Evolutionary conservation across 2,888 invertebrate genomes (phyloP).

Genomic region (Amitus sp.): DNA sequence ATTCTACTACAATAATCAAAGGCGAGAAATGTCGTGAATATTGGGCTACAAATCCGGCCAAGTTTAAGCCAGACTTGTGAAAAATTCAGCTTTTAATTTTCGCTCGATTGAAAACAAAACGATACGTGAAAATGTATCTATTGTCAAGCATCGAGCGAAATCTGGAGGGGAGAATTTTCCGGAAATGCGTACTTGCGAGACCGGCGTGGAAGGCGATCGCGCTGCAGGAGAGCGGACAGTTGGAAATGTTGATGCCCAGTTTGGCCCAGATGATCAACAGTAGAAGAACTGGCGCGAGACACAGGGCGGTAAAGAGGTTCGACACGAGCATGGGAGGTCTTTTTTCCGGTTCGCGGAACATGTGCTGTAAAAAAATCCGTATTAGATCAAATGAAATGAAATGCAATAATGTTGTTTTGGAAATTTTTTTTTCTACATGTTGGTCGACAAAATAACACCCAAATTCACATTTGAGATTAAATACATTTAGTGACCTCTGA

Average conservation of each 20-base stretch:
- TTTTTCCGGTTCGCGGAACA: slow-evolving; percentile 92
- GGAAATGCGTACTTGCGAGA: slow-evolving; percentile 72
- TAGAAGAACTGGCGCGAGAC: slow-evolving; percentile 83
- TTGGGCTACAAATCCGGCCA: slow-evolving; percentile 57
- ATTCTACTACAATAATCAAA: not conserved
- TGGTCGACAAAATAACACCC: slow-evolving; percentile 8
- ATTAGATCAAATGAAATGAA: slow-evolving; percentile 3
- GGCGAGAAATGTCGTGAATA: slow-evolving; percentile 51
- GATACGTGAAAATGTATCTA: slow-evolving; percentile 30
- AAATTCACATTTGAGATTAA: slow-evolving; percentile 13
- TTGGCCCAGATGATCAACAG: slow-evolving; percentile 87
- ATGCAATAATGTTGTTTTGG: slow-evolving; percentile 2
- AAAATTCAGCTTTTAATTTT: slow-evolving; percentile 56
- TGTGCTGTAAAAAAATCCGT: slow-evolving; percentile 70
- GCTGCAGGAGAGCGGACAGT: slow-evolving; percentile 81
- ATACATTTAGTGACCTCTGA: slow-evolving; percentile 39
- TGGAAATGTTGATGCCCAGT: slow-evolving; percentile 86
- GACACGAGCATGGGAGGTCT: slow-evolving; percentile 90
- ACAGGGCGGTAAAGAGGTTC: slow-evolving; percentile 87
- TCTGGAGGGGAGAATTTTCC: slow-evolving; percentile 1
- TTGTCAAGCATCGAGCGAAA: slow-evolving; percentile 53
- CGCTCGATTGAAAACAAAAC: slow-evolving; percentile 55
- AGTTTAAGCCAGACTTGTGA: slow-evolving; percentile 50
- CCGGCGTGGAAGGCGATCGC: slow-evolving; percentile 92
- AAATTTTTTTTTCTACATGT: too few relatives aligned